Evolutionary conservation across 2,113 vertebrate species (phyloP).

Genomic region (Cairina moschata): DNA sequence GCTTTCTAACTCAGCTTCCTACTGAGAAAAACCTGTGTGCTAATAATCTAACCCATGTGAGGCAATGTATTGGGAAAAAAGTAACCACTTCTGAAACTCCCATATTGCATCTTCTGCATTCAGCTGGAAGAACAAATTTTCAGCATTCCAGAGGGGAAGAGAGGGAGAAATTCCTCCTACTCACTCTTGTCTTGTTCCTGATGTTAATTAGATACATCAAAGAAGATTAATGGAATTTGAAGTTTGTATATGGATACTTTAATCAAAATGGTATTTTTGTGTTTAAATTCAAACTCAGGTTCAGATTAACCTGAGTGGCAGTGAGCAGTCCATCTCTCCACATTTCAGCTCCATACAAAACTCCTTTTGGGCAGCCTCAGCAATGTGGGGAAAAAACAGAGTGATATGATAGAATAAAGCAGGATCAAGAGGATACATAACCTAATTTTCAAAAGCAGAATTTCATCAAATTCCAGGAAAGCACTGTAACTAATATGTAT

Average conservation of each 20-base stretch:
- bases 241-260: background rate
- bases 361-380: background rate
- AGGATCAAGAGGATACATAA: background rate
- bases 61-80: background rate
- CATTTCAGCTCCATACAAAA: background rate
- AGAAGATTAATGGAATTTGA: background rate
- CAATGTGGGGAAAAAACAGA: background rate
- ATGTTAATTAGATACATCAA: conserved; percentile 32
- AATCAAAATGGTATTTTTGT: background rate
- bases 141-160: conserved; percentile 16
- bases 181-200: background rate
- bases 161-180: background rate
- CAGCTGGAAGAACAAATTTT: background rate
- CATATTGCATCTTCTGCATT: background rate
- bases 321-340: background rate
- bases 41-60: background rate
- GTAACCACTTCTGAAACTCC: background rate
- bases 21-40: background rate
- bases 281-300: background rate
- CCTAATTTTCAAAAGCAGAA: background rate
- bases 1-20: background rate
- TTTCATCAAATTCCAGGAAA: background rate
- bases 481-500: background rate
- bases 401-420: background rate
- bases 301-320: background rate